A percentile compares a stretch with the other conserved stretches of the same genome.
Evolutionary conservation across 2,113 vertebrate genomes (phyloP).

Genomic region (Coptodon bakossiorum): DNA sequence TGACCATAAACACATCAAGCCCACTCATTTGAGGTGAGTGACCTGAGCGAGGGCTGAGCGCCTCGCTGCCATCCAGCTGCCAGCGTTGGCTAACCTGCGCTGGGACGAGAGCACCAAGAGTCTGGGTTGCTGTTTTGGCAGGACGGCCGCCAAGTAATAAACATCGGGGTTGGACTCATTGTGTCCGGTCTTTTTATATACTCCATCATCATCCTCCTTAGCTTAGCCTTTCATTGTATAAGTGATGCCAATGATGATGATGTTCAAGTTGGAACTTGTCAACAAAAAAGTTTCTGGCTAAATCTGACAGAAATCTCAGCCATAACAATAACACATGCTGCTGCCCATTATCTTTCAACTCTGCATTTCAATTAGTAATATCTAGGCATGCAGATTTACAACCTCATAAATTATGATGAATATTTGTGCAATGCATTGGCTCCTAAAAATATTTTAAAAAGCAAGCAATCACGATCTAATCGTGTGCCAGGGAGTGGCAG

Average conservation of each 20-base stretch:
- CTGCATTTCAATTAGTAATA: background rate
- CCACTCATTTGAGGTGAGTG: background rate
- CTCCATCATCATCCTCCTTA: background rate
- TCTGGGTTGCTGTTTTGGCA: background rate
- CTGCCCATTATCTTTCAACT: background rate
- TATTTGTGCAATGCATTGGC: background rate
- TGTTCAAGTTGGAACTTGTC: constrained; percentile 17
- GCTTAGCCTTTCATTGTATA: constrained; percentile 1
- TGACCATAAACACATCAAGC: background rate
- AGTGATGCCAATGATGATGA: constrained; percentile 2
- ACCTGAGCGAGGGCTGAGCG: background rate
- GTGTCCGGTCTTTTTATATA: constrained; percentile 22
- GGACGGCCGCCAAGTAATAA: constrained; percentile 36
- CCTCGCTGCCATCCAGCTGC: background rate
- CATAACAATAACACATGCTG: background rate
- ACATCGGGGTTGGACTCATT: constrained; percentile 19
- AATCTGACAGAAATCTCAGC: background rate
- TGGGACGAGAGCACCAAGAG: background rate
- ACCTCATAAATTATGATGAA: background rate
- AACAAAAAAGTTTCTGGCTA: background rate
- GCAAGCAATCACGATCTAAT: background rate
- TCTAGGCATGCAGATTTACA: background rate
- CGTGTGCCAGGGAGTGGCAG: background rate
- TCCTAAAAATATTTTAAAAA: background rate
- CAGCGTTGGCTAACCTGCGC: background rate